A percentile compares a stretch with the other conserved stretches of the same genome.
phyloP scores from a whole-genome alignment of 64 coral and sea anemone species.

The Montipora efflorescens region DNA sequence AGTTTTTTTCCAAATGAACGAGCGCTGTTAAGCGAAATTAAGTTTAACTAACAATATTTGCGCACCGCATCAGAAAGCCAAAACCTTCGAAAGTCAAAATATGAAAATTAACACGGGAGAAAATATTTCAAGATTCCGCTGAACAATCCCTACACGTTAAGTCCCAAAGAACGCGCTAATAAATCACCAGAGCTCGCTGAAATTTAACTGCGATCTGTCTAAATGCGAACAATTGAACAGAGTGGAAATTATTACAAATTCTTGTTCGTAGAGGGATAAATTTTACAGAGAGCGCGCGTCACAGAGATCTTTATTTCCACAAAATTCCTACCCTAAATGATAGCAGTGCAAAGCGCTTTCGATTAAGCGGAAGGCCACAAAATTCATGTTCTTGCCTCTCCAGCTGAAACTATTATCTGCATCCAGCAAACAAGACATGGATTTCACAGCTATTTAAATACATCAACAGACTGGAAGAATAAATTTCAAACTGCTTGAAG shows the following conservation, averaged over 20 bases:
- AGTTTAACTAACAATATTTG: conserved; percentile 49
- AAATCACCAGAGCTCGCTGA: neutral
- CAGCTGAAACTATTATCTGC: conserved; percentile 83
- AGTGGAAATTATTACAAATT: conserved; percentile 42
- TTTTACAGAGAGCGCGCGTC: conserved; percentile 45
- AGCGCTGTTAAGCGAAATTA: conserved; percentile 40
- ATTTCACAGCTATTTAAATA: conserved; percentile 99
- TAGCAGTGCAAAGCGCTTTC: conserved; percentile 10
- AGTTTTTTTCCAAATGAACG: conserved; percentile 37
- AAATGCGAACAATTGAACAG: conserved; percentile 42
- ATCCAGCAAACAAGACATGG: conserved; percentile 88
- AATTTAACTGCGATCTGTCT: conserved; percentile 29
- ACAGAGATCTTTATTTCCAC: conserved; percentile 64
- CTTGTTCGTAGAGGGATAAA: conserved; percentile 50
- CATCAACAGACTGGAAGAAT: conserved; percentile 93
- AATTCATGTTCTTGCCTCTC: neutral
- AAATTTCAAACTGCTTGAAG: conserved; percentile 99
- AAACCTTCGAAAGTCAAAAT: conserved; percentile 40
- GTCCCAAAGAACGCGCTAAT: conserved; percentile 2
- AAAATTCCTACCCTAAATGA: conserved; percentile 56
- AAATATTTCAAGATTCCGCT: conserved; percentile 28
- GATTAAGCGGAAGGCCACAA: conserved; percentile 62
- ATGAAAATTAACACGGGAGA: conserved; percentile 26
- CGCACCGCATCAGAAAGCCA: conserved; percentile 33
- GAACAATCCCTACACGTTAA: neutral